phyloP scores from a whole-genome alignment of 2,888 invertebrate species.

The Epistrophe eligans region DNA sequence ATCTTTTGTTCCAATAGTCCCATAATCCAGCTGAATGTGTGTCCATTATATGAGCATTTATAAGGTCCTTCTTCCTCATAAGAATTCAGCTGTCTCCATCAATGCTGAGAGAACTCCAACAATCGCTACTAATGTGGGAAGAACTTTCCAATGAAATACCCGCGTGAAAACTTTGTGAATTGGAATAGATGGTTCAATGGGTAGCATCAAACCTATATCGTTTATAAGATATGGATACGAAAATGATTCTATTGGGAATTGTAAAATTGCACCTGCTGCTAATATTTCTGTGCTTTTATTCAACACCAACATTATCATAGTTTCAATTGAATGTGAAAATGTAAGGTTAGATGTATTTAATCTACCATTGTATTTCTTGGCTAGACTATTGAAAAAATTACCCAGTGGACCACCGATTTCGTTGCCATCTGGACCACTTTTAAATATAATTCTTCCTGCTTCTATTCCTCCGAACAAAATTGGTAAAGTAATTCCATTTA shows the following conservation, averaged over 20 bases:
- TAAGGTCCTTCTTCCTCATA: too few species aligned
- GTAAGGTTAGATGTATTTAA: constrained; percentile 63
- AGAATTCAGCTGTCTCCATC: background rate
- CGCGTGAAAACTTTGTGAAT: constrained; percentile 78
- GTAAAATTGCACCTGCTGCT: constrained; percentile 73
- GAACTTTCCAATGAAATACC: constrained; percentile 78
- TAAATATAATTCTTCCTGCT: background rate
- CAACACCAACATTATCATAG: constrained; percentile 71
- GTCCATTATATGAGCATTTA: background rate
- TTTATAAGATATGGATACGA: constrained; percentile 78
- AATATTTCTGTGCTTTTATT: constrained; percentile 79
- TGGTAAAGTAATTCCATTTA: constrained; percentile 6
- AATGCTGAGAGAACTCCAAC: background rate
- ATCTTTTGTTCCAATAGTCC: background rate
- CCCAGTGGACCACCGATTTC: constrained; percentile 78
- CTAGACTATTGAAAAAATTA: constrained; percentile 78
- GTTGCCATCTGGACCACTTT: background rate
- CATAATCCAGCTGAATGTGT: background rate
- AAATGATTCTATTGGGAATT: constrained; percentile 69
- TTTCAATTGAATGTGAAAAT: constrained; percentile 63
- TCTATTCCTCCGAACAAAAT: background rate
- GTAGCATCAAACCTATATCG: constrained; percentile 80
- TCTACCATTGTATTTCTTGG: constrained; percentile 78
- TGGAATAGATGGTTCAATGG: constrained; percentile 80
- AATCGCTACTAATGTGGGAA: constrained; percentile 18